Evolutionary conservation across 2,113 vertebrate species (phyloP).

Genomic region (Urocitellus parryii): DNA sequence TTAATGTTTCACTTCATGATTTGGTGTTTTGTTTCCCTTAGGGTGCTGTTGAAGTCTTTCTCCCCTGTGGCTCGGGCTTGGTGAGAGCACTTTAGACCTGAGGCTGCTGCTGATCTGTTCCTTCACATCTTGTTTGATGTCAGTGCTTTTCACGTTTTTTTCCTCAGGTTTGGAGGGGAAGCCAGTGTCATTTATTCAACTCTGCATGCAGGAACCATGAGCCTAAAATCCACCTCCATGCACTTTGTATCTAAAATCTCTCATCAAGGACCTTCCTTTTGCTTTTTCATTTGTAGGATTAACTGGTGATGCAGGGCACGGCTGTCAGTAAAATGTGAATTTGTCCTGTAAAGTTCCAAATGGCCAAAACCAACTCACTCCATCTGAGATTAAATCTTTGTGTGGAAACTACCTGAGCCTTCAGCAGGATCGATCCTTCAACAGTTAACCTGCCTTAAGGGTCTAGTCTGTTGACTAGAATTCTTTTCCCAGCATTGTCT

Average conservation of each 20-base stretch:
- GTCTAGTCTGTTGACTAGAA: neutral
- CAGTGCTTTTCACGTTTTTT: neutral
- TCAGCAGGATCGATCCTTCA: neutral
- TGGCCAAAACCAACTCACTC: neutral
- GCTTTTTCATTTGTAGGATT: neutral
- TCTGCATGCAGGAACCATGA: neutral
- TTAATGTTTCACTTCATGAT: slow-evolving; percentile 35
- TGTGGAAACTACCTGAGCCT: neutral
- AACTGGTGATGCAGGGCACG: neutral
- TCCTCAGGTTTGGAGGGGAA: neutral
- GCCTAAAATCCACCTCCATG: neutral
- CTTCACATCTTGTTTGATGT: neutral
- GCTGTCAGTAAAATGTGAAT: neutral
- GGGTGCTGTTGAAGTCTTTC: slow-evolving; percentile 3
- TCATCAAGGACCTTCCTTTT: neutral
- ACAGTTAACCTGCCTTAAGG: neutral
- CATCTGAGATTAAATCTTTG: neutral
- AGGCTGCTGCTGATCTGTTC: neutral
- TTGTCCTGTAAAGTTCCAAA: neutral
- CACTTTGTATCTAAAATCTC: neutral
- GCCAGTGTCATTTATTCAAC: neutral
- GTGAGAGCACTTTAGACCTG: neutral
- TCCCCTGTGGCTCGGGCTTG: neutral
- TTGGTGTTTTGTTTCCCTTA: neutral
- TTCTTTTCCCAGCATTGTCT: neutral